Conservation (phyloP, 2,888 invertebrate genomes). For the Mechanitis messenoides region DNA sequence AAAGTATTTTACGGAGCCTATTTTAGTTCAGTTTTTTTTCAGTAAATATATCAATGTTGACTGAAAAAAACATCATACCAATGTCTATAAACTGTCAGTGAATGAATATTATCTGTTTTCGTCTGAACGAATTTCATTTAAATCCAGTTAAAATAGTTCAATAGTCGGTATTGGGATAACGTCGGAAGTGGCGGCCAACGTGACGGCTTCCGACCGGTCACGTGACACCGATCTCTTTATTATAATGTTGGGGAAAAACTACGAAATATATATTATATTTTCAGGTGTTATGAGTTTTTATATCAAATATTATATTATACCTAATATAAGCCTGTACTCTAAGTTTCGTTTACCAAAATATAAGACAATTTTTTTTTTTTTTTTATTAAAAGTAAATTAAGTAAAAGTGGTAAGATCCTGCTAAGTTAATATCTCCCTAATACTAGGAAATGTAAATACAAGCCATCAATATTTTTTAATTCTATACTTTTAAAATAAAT, state of each 20-base stretch:
- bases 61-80: too few relatives aligned
- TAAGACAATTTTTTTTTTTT: background rate
- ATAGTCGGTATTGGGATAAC: conserved; percentile 39
- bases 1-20: too few relatives aligned
- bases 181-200: conserved; percentile 59
- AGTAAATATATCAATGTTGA: too few relatives aligned
- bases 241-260: conserved; percentile 22
- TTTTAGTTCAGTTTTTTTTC: too few relatives aligned
- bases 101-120: background rate
- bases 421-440: too few relatives aligned
- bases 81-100: too few relatives aligned
- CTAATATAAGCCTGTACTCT: too few relatives aligned
- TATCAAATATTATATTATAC: background rate
- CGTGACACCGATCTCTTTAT: conserved; percentile 57
- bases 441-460: too few relatives aligned
- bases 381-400: too few relatives aligned
- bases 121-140: conserved; percentile 19
- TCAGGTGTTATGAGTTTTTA: background rate
- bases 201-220: conserved; percentile 61
- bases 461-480: too few relatives aligned
- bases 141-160: conserved; percentile 23
- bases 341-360: background rate
- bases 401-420: too few relatives aligned
- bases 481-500: background rate
- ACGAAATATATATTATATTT: conserved; percentile 8